Conservation (phyloP, 1,140 invertebrate species). For the Hyles vespertilio region DNA sequence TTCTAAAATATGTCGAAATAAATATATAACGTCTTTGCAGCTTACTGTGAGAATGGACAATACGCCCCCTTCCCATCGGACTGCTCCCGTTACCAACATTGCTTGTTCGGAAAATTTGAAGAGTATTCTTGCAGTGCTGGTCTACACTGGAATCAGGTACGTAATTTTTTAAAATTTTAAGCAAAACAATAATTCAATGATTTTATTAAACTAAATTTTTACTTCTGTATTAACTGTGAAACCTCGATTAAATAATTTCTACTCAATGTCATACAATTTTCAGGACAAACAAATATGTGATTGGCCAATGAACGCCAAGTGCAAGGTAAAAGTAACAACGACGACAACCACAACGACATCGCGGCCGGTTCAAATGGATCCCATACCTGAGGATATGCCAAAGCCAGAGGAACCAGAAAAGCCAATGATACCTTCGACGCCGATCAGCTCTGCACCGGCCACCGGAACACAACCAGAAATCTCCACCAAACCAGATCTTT, state of each 20-base stretch:
- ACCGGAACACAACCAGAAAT: conserved; percentile 20
- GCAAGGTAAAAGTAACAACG: conserved; percentile 57
- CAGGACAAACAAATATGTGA: conserved; percentile 81
- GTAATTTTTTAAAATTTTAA: background rate
- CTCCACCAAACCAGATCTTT: conserved; percentile 21
- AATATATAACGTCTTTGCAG: conserved; percentile 36
- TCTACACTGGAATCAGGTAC: conserved; percentile 86
- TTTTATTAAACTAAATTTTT: background rate
- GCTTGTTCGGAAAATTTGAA: conserved; percentile 86
- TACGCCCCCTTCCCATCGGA: conserved; percentile 80
- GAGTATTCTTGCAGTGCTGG: conserved; percentile 83
- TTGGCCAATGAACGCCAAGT: conserved; percentile 85
- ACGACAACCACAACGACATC: conserved; percentile 31
- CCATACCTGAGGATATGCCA: conserved; percentile 6
- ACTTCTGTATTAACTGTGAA: background rate
- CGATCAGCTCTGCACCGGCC: conserved; percentile 13
- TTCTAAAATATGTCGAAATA: background rate
- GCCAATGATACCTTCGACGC: conserved; percentile 12
- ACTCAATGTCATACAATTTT: background rate
- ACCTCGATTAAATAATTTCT: no score
- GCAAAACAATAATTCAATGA: background rate
- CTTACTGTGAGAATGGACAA: conserved; percentile 79
- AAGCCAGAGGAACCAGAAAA: conserved; percentile 10
- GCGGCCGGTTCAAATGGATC: conserved; percentile 18
- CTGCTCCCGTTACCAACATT: conserved; percentile 85